Percentiles rank a stretch among this genome's conserved stretches.
phyloP scores from a whole-genome alignment of 2,797 vertebrate species.

The Alcedo atthis region DNA sequence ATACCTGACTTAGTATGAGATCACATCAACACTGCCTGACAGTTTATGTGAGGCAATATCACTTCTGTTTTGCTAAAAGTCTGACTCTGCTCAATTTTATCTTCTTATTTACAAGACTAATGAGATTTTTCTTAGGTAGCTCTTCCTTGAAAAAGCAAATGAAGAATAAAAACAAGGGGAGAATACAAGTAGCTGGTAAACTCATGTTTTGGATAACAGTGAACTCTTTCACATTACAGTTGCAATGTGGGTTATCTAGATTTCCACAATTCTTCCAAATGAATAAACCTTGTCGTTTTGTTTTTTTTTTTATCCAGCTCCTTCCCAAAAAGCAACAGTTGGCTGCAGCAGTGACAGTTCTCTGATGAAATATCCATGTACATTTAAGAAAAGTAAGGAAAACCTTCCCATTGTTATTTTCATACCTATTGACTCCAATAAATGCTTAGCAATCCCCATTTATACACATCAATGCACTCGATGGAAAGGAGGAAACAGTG shows the following conservation, averaged over 20 bases:
- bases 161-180: background rate
- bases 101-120: background rate
- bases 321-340: background rate
- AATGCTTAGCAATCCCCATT: background rate
- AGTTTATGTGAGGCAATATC: background rate
- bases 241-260: background rate
- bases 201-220: background rate
- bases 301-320: background rate
- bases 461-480: background rate
- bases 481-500: background rate
- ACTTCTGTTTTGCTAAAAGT: background rate
- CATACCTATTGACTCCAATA: background rate
- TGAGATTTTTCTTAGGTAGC: background rate
- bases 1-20: background rate
- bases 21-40: background rate
- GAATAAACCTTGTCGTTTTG: background rate
- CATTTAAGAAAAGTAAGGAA: background rate
- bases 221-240: background rate
- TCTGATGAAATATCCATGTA: background rate
- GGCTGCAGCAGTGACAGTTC: background rate
- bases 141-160: background rate
- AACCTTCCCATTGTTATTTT: background rate
- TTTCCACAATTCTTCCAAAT: background rate
- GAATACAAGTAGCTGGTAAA: background rate
- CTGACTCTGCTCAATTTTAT: background rate